These are phyloP conservation scores for Drosophila paucipuncta DNA, from an alignment of 2,888 invertebrate genomes.

Conservation along the genomic window DNA sequence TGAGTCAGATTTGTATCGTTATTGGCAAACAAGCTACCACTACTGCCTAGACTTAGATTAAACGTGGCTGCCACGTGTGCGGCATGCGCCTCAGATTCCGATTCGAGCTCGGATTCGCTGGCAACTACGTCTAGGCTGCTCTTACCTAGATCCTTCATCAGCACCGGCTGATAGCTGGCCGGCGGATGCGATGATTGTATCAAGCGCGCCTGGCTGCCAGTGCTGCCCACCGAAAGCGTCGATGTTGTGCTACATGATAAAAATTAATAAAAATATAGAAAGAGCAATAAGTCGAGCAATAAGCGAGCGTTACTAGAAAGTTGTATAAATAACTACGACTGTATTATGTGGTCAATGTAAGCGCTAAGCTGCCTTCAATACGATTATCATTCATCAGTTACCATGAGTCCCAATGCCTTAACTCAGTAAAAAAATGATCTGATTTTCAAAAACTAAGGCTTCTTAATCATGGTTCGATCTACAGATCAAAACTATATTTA, in stretches of 20 bases:
- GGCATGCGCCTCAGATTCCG: constrained; percentile 79
- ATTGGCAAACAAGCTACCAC: constrained; percentile 81
- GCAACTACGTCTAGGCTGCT: constrained; percentile 50
- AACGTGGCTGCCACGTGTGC: constrained; percentile 79
- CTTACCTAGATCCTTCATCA: constrained; percentile 96
- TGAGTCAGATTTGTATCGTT: constrained; percentile 31
- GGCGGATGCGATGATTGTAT: constrained; percentile 98
- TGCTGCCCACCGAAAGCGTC: constrained; percentile 96
- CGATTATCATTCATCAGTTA: neutral
- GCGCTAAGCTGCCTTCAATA: neutral
- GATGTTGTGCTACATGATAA: constrained; percentile 91
- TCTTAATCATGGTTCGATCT: neutral
- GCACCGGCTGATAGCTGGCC: constrained; percentile 94
- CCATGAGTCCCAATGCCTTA: neutral
- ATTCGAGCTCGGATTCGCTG: constrained; percentile 67
- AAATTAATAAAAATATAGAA: constrained; percentile 26
- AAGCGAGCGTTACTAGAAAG: constrained; percentile 32
- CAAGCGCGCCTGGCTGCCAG: constrained; percentile 95
- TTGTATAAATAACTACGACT: constrained; percentile 1
- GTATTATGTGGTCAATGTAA: neutral
- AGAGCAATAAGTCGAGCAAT: constrained; percentile 74
- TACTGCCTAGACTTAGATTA: constrained; percentile 84
- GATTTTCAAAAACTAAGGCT: neutral
- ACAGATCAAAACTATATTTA: neutral
- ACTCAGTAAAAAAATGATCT: neutral